Conservation (phyloP, 1,140 invertebrate genomes). For the Macrosteles quadrilineatus region DNA sequence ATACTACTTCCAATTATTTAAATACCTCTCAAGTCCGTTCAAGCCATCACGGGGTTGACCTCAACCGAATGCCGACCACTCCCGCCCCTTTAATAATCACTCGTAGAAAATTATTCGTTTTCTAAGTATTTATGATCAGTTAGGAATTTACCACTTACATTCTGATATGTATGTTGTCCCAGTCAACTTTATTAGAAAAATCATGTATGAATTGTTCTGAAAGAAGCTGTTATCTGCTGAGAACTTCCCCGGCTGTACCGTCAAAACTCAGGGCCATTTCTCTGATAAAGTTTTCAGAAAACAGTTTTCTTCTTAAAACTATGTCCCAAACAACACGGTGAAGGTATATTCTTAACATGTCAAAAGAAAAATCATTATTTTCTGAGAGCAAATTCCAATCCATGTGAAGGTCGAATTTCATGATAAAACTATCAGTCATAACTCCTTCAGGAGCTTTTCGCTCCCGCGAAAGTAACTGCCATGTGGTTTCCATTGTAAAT, state of each 20-base stretch:
- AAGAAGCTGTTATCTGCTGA: neutral
- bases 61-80: too few species aligned
- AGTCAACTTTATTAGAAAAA: neutral
- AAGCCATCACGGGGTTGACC: too few species aligned
- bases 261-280: neutral
- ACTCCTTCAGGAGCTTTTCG: neutral
- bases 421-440: neutral
- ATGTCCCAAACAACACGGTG: neutral
- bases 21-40: too few species aligned
- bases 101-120: too few species aligned
- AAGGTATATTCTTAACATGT: neutral
- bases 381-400: neutral
- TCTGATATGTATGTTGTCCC: neutral
- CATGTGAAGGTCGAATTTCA: neutral
- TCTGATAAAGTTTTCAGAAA: neutral
- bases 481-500: neutral
- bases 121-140: neutral
- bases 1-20: neutral
- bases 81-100: too few species aligned
- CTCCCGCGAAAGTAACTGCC: neutral
- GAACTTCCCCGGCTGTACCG: neutral
- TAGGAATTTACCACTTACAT: neutral
- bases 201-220: neutral
- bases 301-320: neutral
- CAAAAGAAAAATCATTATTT: constrained; percentile 1